phyloP scores from a whole-genome alignment of 2,113 vertebrate genomes.

The Etheostoma spectabile region DNA sequence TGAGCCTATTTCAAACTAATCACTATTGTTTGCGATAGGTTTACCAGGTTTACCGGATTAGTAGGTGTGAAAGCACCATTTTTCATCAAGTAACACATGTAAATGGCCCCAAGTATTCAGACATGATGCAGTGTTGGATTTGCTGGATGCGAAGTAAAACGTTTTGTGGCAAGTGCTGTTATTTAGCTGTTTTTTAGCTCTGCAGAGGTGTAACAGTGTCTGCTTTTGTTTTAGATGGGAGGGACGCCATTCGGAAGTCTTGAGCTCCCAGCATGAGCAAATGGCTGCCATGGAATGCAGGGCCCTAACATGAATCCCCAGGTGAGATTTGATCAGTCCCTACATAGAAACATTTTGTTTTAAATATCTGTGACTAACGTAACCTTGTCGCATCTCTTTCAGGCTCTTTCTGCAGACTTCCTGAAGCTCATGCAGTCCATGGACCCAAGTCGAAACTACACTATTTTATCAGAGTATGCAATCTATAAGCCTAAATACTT shows the following conservation, averaged over 20 bases:
- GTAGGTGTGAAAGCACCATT: neutral
- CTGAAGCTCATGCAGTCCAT: constrained; percentile 98
- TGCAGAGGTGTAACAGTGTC: neutral
- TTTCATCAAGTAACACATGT: neutral
- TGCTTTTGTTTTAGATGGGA: constrained; percentile 88
- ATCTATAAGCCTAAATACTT: neutral
- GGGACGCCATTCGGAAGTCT: constrained; percentile 92
- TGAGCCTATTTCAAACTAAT: neutral
- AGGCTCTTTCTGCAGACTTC: constrained; percentile 96
- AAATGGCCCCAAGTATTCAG: neutral
- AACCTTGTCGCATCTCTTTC: neutral
- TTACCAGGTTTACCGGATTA: neutral
- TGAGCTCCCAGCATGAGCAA: constrained; percentile 93
- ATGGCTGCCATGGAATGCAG: constrained; percentile 94
- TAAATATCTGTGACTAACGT: too few relatives aligned
- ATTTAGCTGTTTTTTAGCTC: too few relatives aligned
- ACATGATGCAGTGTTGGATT: neutral
- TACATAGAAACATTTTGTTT: too few relatives aligned
- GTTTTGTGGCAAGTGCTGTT: neutral
- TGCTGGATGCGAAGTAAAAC: neutral
- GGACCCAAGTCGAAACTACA: constrained; percentile 93
- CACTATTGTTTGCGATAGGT: neutral
- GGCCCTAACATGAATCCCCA: constrained; percentile 95
- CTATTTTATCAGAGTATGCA: neutral
- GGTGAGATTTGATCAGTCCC: constrained; percentile 74